These are phyloP conservation scores for Heliconius nattereri DNA, from an alignment of 1,140 invertebrate genomes.

Conservation along the genomic window DNA sequence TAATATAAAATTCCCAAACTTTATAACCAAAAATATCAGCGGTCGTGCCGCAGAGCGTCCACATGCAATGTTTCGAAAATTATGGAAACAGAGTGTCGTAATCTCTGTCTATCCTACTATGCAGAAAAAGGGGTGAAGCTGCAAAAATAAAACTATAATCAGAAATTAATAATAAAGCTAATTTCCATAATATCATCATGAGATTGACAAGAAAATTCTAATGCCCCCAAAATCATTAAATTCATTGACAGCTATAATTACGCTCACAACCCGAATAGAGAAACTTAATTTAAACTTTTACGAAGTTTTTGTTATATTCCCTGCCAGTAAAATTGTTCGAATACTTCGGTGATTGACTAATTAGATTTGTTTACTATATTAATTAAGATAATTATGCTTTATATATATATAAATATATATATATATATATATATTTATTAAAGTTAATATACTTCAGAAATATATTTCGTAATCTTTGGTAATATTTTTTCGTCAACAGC, in stretches of 20 bases:
- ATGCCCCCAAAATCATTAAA: not conserved
- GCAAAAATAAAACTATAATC: not conserved
- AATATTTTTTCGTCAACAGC: no score
- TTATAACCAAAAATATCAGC: no score
- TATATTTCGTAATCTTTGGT: not conserved
- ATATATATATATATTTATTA: slow-evolving; percentile 13
- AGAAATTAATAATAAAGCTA: not conserved
- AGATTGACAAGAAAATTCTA: not conserved
- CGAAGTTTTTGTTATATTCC: slow-evolving; percentile 31
- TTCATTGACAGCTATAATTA: slow-evolving; percentile 39
- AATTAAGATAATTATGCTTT: not conserved
- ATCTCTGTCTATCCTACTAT: no score
- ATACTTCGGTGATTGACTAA: slow-evolving; percentile 34
- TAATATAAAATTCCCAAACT: no score
- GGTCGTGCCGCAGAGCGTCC: no score
- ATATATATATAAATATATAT: not conserved
- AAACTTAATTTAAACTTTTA: slow-evolving; percentile 41
- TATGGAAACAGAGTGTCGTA: no score
- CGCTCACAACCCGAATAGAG: slow-evolving; percentile 33
- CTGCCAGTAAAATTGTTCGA: slow-evolving; percentile 28
- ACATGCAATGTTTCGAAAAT: no score
- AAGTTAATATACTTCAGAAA: not conserved
- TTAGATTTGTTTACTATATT: slow-evolving; percentile 28
- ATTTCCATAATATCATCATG: not conserved
- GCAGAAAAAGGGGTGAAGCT: not conserved